Base-by-base conservation (phyloP, 2,113 vertebrate genomes). In the Probosciger aterrimus region DNA sequence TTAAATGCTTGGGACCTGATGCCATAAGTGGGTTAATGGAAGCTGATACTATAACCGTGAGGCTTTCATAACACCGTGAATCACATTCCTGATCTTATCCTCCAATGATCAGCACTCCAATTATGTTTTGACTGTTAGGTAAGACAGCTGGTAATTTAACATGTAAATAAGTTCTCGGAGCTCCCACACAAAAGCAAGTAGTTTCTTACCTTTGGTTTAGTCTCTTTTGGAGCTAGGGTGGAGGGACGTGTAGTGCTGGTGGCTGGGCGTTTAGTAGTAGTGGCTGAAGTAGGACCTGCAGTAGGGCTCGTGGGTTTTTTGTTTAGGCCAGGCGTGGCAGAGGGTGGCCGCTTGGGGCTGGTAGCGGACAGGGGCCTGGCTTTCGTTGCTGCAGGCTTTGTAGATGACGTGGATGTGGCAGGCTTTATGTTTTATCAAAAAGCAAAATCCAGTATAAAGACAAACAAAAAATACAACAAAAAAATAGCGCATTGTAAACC, bases 201-300 rank as follows among this genome's bases (percentile, higher is more conserved):
- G 12, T 7, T 8, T 9, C 98, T 98, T 97, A 99, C 99, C 99
- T 99, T 99, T 95, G 98, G 96, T 81, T 98, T 99, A 46, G 94
- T 27, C 85, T 97, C 97, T 98, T 97, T 98, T 70, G 98, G 57
- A 91, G 98, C 88, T 63, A 98, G 49, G 93, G 82, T 76, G 91
- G 98, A 97, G 80, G 97, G 95, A 18, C 97, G 97, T 11, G 94
- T 3, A 39, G 90, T 77, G 70, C 95, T 24, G 43, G 85, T 94
- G 31, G 97, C 91, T 4, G 97, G 96, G 93, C 98, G 98, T 90
- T 98, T 99, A 97, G 93, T 82, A 80, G 97, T 90, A 75, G 94
- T 83, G 95, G 97, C 95, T 14, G 77, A 65, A 70, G 96, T 44
- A 90, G 92, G 98, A 74, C 60, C 96, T 62, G 98, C 95, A 55